Evolutionary conservation across 2,797 vertebrate species (phyloP).

Genomic region (Peromyscus melanophrys): DNA sequence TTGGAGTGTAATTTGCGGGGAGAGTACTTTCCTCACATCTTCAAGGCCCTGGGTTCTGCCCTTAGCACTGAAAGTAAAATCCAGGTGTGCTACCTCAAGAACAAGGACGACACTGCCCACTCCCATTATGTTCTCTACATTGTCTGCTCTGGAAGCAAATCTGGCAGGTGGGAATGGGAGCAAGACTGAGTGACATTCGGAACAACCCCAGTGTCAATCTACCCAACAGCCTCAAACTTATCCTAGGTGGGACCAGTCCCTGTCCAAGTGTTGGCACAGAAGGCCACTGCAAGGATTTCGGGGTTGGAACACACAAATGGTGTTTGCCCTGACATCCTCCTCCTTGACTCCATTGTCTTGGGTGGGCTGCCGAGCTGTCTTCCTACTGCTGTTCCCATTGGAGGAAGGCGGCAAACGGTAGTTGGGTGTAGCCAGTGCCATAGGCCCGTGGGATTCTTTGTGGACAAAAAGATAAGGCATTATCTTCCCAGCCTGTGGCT

Average conservation of each 20-base stretch:
- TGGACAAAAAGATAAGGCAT: not conserved
- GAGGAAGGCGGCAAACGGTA: not conserved
- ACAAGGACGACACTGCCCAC: too few species aligned
- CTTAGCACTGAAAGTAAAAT: not conserved
- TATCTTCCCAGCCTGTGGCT: not conserved
- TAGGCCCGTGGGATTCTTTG: not conserved
- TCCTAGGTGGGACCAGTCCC: too few species aligned
- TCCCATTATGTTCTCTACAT: not conserved
- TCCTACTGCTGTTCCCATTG: not conserved
- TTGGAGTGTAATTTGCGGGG: not conserved
- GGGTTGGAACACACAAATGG: too few species aligned
- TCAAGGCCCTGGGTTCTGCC: not conserved
- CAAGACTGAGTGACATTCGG: not conserved
- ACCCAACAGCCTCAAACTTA: not conserved
- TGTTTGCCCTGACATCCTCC: not conserved
- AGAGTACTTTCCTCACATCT: not conserved
- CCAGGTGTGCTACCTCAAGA: not conserved
- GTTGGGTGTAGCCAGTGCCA: not conserved
- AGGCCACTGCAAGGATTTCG: rapidly evolving
- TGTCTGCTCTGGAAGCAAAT: not conserved
- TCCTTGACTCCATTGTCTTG: not conserved
- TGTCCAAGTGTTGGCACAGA: rapidly evolving
- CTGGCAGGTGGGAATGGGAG: not conserved
- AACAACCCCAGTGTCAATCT: rapidly evolving
- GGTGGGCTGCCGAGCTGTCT: too few species aligned